A percentile compares a stretch with the other conserved stretches of the same genome.
These are phyloP conservation scores for Cataglyphis altisquamis DNA, from an alignment of 2,888 invertebrate species.

Conservation along the genomic window DNA sequence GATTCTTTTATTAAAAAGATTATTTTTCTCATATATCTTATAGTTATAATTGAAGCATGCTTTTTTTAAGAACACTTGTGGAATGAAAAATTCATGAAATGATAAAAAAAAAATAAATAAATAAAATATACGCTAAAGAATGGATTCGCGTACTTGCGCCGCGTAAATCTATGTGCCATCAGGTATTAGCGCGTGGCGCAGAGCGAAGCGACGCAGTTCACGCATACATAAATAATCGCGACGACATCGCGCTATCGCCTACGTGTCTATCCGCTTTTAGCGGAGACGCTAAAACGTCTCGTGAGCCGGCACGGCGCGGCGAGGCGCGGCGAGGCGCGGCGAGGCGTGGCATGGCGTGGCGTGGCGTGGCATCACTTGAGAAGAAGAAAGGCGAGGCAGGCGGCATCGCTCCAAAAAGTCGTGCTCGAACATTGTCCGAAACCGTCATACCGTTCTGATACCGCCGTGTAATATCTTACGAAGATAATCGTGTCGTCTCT, in stretches of 20 bases:
- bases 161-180: conserved; percentile 58
- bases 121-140: conserved; percentile 10
- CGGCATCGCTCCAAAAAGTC: conserved; percentile 28
- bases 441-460: neutral
- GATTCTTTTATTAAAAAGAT: neutral
- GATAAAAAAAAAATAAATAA: neutral
- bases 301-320: conserved; percentile 35
- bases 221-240: conserved; percentile 51
- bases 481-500: conserved; percentile 21
- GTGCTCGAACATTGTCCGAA: neutral
- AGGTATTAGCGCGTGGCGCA: conserved; percentile 9
- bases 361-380: neutral
- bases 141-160: conserved; percentile 44
- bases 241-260: conserved; percentile 60
- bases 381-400: neutral
- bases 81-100: neutral
- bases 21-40: too few species aligned
- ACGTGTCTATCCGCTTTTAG: conserved; percentile 73
- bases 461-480: neutral
- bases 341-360: neutral
- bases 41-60: too few species aligned
- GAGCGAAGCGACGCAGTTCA: neutral
- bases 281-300: conserved; percentile 32
- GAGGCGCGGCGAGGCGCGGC: neutral
- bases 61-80: too few species aligned